Base-by-base conservation (phyloP, 2,797 vertebrate genomes). In the Aulostomus chinensis region DNA sequence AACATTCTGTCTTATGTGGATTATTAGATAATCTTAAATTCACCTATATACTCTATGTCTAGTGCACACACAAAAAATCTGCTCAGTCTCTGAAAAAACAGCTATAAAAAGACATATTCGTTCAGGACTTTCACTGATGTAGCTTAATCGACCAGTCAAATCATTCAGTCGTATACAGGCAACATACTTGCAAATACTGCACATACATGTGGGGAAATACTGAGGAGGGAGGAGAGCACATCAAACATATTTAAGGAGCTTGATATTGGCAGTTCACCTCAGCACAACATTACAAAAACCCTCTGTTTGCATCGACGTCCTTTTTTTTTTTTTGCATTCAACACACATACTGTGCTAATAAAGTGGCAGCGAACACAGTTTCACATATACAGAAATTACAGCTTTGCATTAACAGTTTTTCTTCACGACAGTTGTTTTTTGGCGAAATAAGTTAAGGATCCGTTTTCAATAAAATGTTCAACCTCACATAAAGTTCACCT, bases 391-490 rank as follows among this genome's bases (percentile, higher is more conserved):
- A 9, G 35, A 32, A 61, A 20, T 25, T 15, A 61, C 38, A 43
- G 39, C 7, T n/a, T n/a, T n/a, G n/a, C 24, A 25, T 40, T 50
- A 33, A 53, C 21, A 38, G 5, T 11, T 45, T 29, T 25, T 31
- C 29, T 29, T 9, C 9, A 29, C 11, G 9, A 29, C 34, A 20
- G 11, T 39, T 26, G 34, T 15, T 38, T 54, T 75, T 69, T 63
- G 33, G 50, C 41, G 31, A 58, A 73, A 73, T 46, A 68, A 68
- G n/a, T 67, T 53, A 61, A 45, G 14, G 17, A 42, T 38, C 67
- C 7, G 12, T 22, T 38, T 59, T 18, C 29, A 5, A 18, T 47
- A 7, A 24, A 48, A 33, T 31, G 30, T 57, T 50, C 18, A 48
- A 24, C 28, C 28, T 65, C 24, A 8, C 40, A 54, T 51, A 20